Evolutionary conservation across 2,113 vertebrate genomes (phyloP), one percentile per base, ranked within the genome.

Genomic region (Notothenia coriiceps): DNA sequence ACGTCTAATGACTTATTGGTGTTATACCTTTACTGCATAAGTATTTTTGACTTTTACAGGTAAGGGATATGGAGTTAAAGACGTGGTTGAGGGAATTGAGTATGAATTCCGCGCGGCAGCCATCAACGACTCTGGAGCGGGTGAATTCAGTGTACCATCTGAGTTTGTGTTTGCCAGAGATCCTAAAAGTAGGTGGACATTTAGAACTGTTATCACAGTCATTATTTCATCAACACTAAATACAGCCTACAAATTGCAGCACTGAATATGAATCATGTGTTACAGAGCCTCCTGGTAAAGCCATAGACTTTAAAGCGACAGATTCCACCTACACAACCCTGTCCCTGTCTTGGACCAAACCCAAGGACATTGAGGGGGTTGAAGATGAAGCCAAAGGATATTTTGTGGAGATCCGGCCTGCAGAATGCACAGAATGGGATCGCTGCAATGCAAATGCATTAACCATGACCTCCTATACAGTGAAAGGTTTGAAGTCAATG

Each of bases 81-180:
- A 93, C 25, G 75, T 99, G 60, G 89, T 95, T 80, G 95, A 94
- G 8, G 98, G 96, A 5, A 89, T 96, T 65, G 95, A 95, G 79
- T 98, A 98, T 0, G 97, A 99, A 80, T 99, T 99, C 65, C 95
- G 96, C 0, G 95, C 97, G 78, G 91, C 94, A 1, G 97, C 97
- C 1, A 91, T 98, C 89, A 96, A 96, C 74, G 91, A 94, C 77
- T 95, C 97, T 0, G 98, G 98, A 46, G 56, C 86, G 0, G 97
- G 97, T 40, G 95, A 97, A 76, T 92, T 93, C 64, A 98, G 98
- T 10, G 62, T 88, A 5, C 93, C 97, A 0, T 98, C 96, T 0
- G 94, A 97, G 46, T 93, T 96, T 1, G 90, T 94, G 78, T 96
- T 94, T 88, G 96, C 96, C 2, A 89, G 73, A 79, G 96, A 98